Percentiles rank a stretch among this genome's conserved stretches.
These are phyloP conservation scores for Sycophila texana DNA, from an alignment of 2,888 invertebrate genomes.

Conservation along the genomic window DNA sequence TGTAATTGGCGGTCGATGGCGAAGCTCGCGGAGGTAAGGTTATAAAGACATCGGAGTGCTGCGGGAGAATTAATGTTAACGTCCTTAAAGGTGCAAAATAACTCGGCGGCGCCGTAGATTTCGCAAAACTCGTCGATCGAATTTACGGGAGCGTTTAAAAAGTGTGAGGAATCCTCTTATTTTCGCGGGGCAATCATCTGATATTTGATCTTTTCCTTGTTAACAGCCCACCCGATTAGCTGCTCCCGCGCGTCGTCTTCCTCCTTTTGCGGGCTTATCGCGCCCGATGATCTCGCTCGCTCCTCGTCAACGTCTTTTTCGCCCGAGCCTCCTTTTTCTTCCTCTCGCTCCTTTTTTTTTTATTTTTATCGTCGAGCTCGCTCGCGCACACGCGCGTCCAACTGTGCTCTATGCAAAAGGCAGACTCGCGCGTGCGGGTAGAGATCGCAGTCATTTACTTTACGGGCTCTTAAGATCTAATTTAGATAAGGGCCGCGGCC, in stretches of 20 bases:
- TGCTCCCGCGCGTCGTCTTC: slow-evolving; percentile 21
- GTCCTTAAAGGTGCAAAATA: slow-evolving; percentile 4
- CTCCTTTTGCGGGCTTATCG: slow-evolving; percentile 54
- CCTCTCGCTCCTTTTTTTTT: background rate
- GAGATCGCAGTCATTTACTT: slow-evolving; percentile 62
- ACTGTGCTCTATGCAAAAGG: slow-evolving; percentile 7
- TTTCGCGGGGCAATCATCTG: slow-evolving; percentile 28
- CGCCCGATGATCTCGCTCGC: slow-evolving; percentile 40
- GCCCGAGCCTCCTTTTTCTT: background rate
- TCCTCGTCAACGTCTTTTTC: slow-evolving; percentile 38
- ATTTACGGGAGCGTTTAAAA: slow-evolving; percentile 14
- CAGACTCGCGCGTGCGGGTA: slow-evolving; percentile 30
- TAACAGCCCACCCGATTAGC: slow-evolving; percentile 32
- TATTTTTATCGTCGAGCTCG: background rate
- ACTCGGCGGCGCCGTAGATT: slow-evolving; percentile 5
- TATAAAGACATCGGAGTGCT: slow-evolving; percentile 3
- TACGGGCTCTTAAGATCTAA: slow-evolving; percentile 72
- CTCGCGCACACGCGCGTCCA: background rate
- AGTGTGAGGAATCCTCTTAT: slow-evolving; percentile 35
- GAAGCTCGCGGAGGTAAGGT: background rate
- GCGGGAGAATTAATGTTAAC: background rate
- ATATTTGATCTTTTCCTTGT: slow-evolving; percentile 49
- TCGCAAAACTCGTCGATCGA: background rate
- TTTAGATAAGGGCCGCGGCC: slow-evolving; percentile 70
- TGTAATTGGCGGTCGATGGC: background rate